These are phyloP conservation scores for Mus spretus DNA, from an alignment of 2,797 vertebrate species.

Conservation along the genomic window DNA sequence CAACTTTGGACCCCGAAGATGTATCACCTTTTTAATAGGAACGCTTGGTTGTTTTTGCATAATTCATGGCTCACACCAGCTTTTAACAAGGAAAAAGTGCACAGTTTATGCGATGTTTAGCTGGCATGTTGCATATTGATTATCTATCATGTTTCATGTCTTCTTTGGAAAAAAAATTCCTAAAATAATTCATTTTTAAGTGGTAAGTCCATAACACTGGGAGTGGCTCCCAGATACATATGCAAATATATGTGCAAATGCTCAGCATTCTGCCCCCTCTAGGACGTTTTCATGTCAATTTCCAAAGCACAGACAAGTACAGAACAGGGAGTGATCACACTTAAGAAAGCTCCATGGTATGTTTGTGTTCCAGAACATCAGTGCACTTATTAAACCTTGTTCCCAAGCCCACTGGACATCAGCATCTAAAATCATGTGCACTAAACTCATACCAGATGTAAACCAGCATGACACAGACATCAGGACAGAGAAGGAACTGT, in stretches of 20 bases:
- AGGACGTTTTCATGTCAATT: constrained; percentile 56
- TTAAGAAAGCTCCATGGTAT: neutral
- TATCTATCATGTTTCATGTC: constrained; percentile 77
- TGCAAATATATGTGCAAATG: neutral
- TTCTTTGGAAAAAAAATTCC: constrained; percentile 74
- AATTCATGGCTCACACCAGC: constrained; percentile 77
- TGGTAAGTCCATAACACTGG: constrained; percentile 44
- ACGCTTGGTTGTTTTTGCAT: constrained; percentile 76
- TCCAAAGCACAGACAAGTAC: constrained; percentile 19
- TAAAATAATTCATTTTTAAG: constrained; percentile 78
- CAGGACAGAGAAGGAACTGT: neutral
- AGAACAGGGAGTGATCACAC: neutral
- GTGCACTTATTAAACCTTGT: neutral
- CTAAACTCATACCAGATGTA: neutral
- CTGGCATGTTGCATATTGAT: constrained; percentile 76
- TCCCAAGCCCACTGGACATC: neutral
- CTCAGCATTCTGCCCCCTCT: constrained; percentile 7
- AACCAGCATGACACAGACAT: neutral
- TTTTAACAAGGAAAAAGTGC: constrained; percentile 80
- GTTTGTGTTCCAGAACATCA: neutral
- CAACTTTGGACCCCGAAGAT: constrained; percentile 75
- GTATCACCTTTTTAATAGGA: constrained; percentile 79
- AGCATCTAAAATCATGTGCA: neutral
- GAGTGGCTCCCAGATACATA: constrained; percentile 19
- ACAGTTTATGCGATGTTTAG: constrained; percentile 78